Evolutionary conservation across 2,113 vertebrate species (phyloP).

Genomic region (Ramphastos sulfuratus): DNA sequence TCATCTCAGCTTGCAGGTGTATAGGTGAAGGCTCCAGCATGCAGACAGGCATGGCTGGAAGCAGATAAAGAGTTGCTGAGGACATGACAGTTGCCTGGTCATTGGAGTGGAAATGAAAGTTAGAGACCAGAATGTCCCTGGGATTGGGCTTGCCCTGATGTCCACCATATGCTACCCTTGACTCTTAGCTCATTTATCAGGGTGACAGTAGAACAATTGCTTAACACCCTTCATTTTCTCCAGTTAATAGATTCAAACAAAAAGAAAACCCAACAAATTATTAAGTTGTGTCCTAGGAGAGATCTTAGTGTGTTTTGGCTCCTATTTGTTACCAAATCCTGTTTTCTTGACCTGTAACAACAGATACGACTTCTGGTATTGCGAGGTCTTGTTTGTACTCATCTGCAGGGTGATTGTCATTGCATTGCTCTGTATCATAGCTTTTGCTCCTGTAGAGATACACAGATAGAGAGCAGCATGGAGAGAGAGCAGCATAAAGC

Average conservation of each 20-base stretch:
- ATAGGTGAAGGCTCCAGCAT: not conserved
- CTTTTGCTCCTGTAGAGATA: not conserved
- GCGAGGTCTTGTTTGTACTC: not conserved
- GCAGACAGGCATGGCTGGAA: not conserved
- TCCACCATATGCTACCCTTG: not conserved
- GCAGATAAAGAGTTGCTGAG: not conserved
- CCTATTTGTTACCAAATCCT: not conserved
- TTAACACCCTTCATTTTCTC: not conserved
- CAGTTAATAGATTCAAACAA: not conserved
- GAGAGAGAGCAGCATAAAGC: not conserved
- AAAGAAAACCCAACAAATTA: not conserved
- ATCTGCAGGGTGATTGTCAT: not conserved
- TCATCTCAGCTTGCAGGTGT: not conserved
- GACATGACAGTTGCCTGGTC: not conserved
- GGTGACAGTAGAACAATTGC: not conserved
- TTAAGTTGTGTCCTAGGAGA: not conserved
- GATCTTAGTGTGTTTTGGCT: not conserved
- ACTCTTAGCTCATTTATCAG: not conserved
- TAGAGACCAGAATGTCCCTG: not conserved
- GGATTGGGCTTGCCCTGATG: not conserved
- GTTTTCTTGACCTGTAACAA: not conserved
- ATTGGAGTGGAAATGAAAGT: not conserved
- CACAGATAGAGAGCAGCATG: not conserved
- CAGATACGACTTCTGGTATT: not conserved
- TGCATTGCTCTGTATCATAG: accelerated